Evolutionary conservation across 1,140 invertebrate genomes (phyloP), one percentile per base, ranked within the genome.

Genomic region (Drosophila orosa): DNA sequence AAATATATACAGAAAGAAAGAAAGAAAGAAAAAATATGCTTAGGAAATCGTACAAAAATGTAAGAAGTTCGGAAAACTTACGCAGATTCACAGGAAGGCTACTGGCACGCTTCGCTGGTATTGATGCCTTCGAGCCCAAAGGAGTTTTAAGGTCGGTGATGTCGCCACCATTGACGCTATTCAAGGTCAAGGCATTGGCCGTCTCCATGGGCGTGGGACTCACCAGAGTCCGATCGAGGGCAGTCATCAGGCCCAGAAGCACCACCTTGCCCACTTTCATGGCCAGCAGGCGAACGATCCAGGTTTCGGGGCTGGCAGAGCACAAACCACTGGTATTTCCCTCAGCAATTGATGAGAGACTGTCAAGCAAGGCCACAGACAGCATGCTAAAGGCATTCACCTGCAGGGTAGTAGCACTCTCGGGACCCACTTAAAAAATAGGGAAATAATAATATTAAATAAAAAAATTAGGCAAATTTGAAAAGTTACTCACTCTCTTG

Each of bases 231-330:
- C 59, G 59, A 62, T 86, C 75, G 0, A 83, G 60, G 9, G 82
- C 82, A 0, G 79, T 87, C 66, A 86, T 66, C 3, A 87, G 47
- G 5, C 82, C 72, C 48, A 86, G 54, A 0, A 83, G 69, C 1
- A 86, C 76, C 6, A 75, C 59, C 56, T 79, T 76, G 19, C 65
- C 69, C 22, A 86, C 75, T 13, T 80, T 80, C 83, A 87, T 89
- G 7, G 78, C 44, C 7, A 87, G 56, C 0, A 87, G 65, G 25
- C 83, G 84, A 1, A 89, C 83, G 3, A 83, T 69, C 83, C 83
- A 87, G 31, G 75, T 77, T 0, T 82, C 60, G 1, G 75, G 40
- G 1, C 71, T 55, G 2, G 84, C 83, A 3, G 84, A 73, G 44
- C 83, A 87, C 35, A 89, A 56, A 3, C 71, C 75, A 8, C 71